These are phyloP conservation scores for Epizoanthus ramosus DNA, from an alignment of 92 coral and sea anemone genomes.

Conservation along the genomic window DNA sequence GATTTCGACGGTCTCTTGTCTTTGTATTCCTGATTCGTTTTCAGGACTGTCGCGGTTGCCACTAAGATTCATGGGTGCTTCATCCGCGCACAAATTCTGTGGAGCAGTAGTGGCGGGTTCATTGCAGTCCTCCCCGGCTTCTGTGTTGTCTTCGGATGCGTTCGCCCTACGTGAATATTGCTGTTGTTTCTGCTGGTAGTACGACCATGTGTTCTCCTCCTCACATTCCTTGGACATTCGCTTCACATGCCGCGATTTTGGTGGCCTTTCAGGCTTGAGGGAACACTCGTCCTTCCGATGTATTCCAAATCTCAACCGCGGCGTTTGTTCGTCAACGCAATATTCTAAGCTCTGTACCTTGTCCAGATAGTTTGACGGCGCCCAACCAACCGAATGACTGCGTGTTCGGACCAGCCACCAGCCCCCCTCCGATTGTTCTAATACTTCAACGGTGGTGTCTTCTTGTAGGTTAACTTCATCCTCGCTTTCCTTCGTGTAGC, in stretches of 20 bases:
- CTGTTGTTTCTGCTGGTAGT: constrained; percentile 40
- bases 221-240: constrained; percentile 56
- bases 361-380: constrained; percentile 90
- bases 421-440: constrained; percentile 82
- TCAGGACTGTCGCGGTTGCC: background rate
- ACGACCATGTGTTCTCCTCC: constrained; percentile 36
- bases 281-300: background rate
- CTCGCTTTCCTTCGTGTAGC: constrained; percentile 68
- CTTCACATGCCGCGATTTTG: constrained; percentile 33
- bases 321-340: background rate
- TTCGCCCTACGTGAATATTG: constrained; percentile 15
- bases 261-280: constrained; percentile 25
- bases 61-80: background rate
- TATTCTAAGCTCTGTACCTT: constrained; percentile 47
- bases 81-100: background rate
- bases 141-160: background rate
- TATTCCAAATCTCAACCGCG: background rate
- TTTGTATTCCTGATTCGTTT: background rate
- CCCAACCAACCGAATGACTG: constrained; percentile 89
- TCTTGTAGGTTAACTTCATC: constrained; percentile 72
- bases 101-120: background rate
- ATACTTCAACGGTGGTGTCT: constrained; percentile 78
- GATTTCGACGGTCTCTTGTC: background rate
- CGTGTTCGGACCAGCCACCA: constrained; percentile 96
- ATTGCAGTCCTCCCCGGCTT: background rate